phyloP scores from a whole-genome alignment of 2,797 vertebrate species.

The Spheniscus humboldti region DNA sequence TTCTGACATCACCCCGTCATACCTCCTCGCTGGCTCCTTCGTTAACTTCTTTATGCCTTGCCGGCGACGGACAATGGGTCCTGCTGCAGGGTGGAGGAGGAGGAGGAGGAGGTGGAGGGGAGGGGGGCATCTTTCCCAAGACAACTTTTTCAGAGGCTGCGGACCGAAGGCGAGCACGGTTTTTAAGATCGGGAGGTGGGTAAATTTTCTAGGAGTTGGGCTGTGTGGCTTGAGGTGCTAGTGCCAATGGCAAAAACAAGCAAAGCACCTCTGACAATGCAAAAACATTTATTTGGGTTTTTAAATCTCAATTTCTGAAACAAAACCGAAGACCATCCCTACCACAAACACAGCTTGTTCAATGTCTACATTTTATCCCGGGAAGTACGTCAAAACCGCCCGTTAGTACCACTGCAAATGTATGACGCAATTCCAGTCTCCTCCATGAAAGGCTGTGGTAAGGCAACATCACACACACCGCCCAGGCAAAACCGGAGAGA shows the following conservation, averaged over 20 bases:
- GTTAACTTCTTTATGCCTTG: constrained; percentile 61
- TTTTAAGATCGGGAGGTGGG: not conserved
- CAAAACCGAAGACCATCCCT: not conserved
- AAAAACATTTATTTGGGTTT: not conserved
- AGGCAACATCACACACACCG: not conserved
- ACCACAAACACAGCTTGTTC: not conserved
- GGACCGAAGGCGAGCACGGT: not conserved
- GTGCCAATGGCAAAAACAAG: not conserved
- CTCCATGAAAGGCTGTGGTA: not conserved
- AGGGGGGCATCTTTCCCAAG: constrained; percentile 12
- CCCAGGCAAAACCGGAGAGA: not conserved
- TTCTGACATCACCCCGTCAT: constrained; percentile 74
- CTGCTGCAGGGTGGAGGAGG: not conserved
- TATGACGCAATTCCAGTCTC: not conserved
- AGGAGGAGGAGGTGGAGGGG: not conserved
- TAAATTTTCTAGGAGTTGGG: not conserved
- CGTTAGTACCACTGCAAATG: not conserved
- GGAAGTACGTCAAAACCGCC: not conserved
- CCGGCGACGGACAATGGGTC: constrained; percentile 38
- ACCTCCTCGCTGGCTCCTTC: constrained; percentile 59
- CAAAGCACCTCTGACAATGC: accelerated
- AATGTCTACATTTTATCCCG: not conserved
- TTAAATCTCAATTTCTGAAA: not conserved
- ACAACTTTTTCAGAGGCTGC: constrained; percentile 14
- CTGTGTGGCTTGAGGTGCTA: not conserved